Percentiles rank a stretch among this genome's conserved stretches.
Conservation (phyloP, 2,888 invertebrate species). For the Bhutanitis thaidina region DNA sequence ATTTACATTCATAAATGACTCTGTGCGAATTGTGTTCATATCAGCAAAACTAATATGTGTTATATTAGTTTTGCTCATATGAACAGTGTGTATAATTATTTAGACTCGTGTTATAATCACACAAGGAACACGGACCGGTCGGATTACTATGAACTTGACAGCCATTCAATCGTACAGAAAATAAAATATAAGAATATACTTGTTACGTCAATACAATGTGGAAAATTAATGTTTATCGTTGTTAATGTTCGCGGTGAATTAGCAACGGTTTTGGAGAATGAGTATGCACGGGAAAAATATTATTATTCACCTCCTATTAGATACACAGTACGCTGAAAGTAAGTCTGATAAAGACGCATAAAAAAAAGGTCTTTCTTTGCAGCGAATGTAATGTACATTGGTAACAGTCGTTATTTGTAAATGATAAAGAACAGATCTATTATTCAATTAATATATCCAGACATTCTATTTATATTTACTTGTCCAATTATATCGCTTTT, state of each 20-base stretch:
- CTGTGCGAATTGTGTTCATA: background rate
- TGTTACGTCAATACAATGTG: constrained; percentile 15
- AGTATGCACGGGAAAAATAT: constrained; percentile 15
- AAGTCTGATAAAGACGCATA: constrained; percentile 6
- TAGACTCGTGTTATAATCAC: background rate
- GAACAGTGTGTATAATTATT: no score
- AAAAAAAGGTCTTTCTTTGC: no score
- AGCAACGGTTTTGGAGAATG: constrained; percentile 16
- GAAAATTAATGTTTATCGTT: constrained; percentile 12
- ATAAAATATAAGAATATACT: constrained; percentile 14
- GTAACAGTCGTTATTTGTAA: no score
- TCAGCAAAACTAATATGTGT: background rate
- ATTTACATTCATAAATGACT: no score
- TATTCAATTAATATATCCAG: no score
- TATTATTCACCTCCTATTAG: constrained; percentile 13
- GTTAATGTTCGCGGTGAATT: constrained; percentile 17
- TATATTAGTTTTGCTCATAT: no score
- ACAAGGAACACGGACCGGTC: constrained; percentile 10
- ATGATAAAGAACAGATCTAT: no score
- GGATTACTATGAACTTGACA: constrained; percentile 14
- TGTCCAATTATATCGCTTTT: no score
- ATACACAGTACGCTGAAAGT: background rate
- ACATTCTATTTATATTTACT: no score
- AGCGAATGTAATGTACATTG: no score
- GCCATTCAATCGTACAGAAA: constrained; percentile 6